Evolutionary conservation across 2,797 vertebrate species (phyloP).

Genomic region (Danionella dracula): DNA sequence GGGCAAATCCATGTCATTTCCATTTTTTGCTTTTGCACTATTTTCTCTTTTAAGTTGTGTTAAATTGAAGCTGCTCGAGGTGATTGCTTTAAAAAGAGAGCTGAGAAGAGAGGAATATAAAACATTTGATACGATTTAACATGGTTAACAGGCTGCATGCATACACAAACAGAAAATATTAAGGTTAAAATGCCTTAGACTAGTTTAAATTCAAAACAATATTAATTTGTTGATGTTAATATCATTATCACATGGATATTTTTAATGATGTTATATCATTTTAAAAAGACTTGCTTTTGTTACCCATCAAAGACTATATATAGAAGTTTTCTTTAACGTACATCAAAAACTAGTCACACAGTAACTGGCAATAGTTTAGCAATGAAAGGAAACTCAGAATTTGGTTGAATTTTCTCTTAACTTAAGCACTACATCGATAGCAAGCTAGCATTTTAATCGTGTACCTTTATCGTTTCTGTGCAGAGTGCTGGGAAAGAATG

Average conservation of each 20-base stretch:
- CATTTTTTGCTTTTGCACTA: slow-evolving; percentile 20
- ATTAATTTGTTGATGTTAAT: no score
- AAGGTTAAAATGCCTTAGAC: no score
- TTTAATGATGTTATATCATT: no score
- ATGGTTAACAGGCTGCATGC: not conserved
- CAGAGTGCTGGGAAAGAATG: slow-evolving; percentile 26
- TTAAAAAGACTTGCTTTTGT: no score
- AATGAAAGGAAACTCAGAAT: no score
- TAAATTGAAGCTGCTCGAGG: slow-evolving; percentile 22
- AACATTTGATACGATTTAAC: not conserved
- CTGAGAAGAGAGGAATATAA: not conserved
- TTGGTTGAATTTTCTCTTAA: not conserved
- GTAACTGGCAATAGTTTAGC: no score
- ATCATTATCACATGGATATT: no score
- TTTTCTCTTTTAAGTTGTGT: slow-evolving; percentile 28
- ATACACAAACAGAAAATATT: no score
- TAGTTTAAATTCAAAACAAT: no score
- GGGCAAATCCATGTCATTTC: slow-evolving; percentile 31
- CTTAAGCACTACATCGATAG: not conserved
- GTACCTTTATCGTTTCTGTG: slow-evolving; percentile 21
- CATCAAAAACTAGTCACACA: no score
- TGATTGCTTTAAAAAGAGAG: not conserved
- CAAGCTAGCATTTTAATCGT: not conserved
- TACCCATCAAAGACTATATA: no score
- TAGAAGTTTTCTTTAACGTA: no score